These are phyloP conservation scores for Agrypnia vestita DNA, from an alignment of 1,140 invertebrate genomes.

Conservation along the genomic window DNA sequence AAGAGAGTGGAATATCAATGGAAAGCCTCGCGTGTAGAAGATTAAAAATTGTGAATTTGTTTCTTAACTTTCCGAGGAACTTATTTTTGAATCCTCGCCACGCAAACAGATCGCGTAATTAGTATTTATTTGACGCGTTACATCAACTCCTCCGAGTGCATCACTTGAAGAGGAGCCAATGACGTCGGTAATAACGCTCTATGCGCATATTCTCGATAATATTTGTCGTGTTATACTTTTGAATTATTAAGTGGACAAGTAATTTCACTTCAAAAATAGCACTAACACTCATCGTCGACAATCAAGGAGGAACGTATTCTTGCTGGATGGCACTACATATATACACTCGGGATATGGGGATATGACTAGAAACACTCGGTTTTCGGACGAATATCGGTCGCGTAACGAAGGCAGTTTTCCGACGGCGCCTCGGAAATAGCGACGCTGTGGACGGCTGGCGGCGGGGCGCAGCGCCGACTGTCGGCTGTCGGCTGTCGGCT, in stretches of 20 bases:
- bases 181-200: constrained; percentile 5
- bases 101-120: too few relatives aligned
- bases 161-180: background rate
- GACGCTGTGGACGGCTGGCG: background rate
- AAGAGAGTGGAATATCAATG: too few relatives aligned
- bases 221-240: background rate
- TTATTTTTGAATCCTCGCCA: too few relatives aligned
- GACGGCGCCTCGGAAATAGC: constrained; percentile 20
- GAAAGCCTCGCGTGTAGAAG: too few relatives aligned
- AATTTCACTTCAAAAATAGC: background rate
- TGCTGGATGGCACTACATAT: background rate
- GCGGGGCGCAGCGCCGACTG: constrained; percentile 15
- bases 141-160: too few relatives aligned
- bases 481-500: constrained; percentile 4
- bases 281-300: constrained; percentile 31
- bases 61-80: too few relatives aligned
- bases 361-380: background rate
- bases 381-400: constrained; percentile 40
- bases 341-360: background rate
- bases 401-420: constrained; percentile 22
- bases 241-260: background rate
- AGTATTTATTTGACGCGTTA: too few relatives aligned
- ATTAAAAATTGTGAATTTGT: too few relatives aligned
- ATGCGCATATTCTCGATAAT: background rate
- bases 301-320: background rate